Base-by-base conservation (phyloP, 2,797 vertebrate genomes). In the Dendrocincla fuliginosa region DNA sequence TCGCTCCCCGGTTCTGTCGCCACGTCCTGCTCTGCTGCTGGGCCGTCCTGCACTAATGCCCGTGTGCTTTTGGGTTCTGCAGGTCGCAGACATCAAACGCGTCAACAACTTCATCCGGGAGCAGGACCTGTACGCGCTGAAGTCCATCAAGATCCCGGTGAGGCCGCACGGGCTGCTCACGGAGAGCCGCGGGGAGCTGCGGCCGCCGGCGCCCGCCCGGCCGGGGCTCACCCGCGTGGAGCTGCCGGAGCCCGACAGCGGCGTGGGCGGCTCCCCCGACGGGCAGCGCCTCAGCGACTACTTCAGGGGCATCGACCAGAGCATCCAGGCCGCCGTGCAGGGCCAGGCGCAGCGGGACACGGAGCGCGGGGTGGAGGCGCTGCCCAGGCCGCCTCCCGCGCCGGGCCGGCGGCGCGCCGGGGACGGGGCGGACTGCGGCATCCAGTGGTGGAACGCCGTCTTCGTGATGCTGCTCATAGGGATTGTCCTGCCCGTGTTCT, bases 401-500 rank as follows among this genome's bases (percentile, higher is more conserved):
- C 11, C 95, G 0, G 67, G 69, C 7, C 75, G 80, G 22, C 78
- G 32, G 87, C 42, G 96, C 23, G 35, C 27, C 2, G 53, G 80
- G 19, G 96, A 96, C 0, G 99, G 99, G 2, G 98, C 98, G 0
- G 99, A 99, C 97, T 99, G 99, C 84, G 99, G 99, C 6, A 98
- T 99, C 93, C 98, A 98, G 91, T 99, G 99, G 99, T 99, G 99
- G 99, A 99, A 99, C 8, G 99, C 99, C 1, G 98, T 99, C 16
- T 96, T 99, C 10, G 97, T 99, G 64, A 99, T 99, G 99, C 98
- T 99, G 44, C 97, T 99, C 10, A 97, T 99, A 57, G 99, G 99
- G 47, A 98, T 99, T 11, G 98, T 99, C 65, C 90, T 99, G 86
- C 99, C 99, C 0, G 97, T 99, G 37, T 99, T 99, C 97, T 99